These are phyloP conservation scores for Calliphora vomitoria DNA, from an alignment of 2,888 invertebrate genomes.

Conservation along the genomic window DNA sequence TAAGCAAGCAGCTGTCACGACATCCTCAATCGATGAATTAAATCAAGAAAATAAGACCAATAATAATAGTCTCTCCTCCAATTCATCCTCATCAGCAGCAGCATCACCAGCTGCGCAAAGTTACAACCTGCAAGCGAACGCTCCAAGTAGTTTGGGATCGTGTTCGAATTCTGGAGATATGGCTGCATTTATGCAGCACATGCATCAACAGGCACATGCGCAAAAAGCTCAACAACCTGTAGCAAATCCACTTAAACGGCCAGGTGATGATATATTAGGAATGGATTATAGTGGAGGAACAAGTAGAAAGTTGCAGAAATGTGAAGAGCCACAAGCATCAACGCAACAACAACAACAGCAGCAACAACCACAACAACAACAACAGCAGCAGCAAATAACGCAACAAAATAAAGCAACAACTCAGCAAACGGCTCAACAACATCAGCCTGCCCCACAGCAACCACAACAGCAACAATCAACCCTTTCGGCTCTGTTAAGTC, in stretches of 20 bases:
- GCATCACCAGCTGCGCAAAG: slow-evolving; percentile 75
- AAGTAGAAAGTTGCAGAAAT: slow-evolving; percentile 79
- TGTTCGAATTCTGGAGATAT: slow-evolving; percentile 77
- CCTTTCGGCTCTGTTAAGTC: slow-evolving; percentile 49
- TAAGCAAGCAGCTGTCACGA: slow-evolving; percentile 51
- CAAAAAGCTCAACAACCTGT: slow-evolving; percentile 74
- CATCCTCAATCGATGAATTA: slow-evolving; percentile 22
- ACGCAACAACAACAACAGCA: slow-evolving; percentile 55
- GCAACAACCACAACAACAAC: slow-evolving; percentile 50
- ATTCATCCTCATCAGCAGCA: slow-evolving; percentile 62
- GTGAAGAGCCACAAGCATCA: slow-evolving; percentile 75
- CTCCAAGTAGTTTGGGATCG: slow-evolving; percentile 36
- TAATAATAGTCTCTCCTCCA: slow-evolving; percentile 8
- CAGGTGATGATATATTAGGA: slow-evolving; percentile 78
- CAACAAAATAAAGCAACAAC: slow-evolving; percentile 50
- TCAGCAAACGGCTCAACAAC: slow-evolving; percentile 60
- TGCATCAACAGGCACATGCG: slow-evolving; percentile 79
- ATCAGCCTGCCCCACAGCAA: slow-evolving; percentile 58
- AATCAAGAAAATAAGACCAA: slow-evolving; percentile 41
- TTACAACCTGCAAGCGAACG: slow-evolving; percentile 48
- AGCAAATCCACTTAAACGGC: slow-evolving; percentile 79
- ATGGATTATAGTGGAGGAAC: slow-evolving; percentile 79
- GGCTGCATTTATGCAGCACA: slow-evolving; percentile 82
- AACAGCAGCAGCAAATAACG: slow-evolving; percentile 53
- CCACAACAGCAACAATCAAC: slow-evolving; percentile 66